Base-by-base conservation (phyloP, 2,888 invertebrate genomes). In the Cistogaster globosa region DNA sequence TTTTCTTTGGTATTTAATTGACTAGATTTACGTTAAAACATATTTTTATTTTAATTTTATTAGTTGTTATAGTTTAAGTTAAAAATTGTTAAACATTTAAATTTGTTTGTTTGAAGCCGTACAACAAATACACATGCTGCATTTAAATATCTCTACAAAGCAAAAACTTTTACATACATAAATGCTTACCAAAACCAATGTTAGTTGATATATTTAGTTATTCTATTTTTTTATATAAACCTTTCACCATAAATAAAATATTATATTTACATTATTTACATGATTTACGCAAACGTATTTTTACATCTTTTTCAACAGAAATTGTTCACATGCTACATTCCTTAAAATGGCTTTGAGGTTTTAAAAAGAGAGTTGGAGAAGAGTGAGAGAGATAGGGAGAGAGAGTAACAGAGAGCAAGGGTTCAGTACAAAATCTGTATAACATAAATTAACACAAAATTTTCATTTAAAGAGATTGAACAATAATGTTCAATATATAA, bases 121-220 rank as follows among this genome's bases (percentile, higher is more conserved):
- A 67, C 83, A 85, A 86, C 83, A 75, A 83, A 86, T 86, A 83
- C 83, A 86, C 79, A 86, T 85, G 85, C 85, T 63, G 81, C 58
- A 22, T 85, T 62, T 62, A 51, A 45, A 68, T 32, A 84, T 22
- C 45, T 58, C 18, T 62, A 51, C 18, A 53, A 53, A 53, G 9
- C 9, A 9, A 18, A 8, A 2, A 18, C 32, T 32, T 32, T 32
- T 32, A 6, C 32, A 32, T 32, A 32, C n/a, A 26, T 26, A 32
- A 32, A 32, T 7, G 32, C 32, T 32, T 32, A 18, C 62, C 84
- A 63, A 14, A 53, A 78, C 84, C 84, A 55, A 22, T 36, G 36
- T 84, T 84, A 85, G 72, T 77, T 67, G 16, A 20, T 20, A 18
- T 20, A 32, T 26, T 53, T 55, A 45, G 22, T 36, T 58, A 36